Evolutionary conservation across 2,797 vertebrate species (phyloP).

Genomic region (Holocentrus rufus): DNA sequence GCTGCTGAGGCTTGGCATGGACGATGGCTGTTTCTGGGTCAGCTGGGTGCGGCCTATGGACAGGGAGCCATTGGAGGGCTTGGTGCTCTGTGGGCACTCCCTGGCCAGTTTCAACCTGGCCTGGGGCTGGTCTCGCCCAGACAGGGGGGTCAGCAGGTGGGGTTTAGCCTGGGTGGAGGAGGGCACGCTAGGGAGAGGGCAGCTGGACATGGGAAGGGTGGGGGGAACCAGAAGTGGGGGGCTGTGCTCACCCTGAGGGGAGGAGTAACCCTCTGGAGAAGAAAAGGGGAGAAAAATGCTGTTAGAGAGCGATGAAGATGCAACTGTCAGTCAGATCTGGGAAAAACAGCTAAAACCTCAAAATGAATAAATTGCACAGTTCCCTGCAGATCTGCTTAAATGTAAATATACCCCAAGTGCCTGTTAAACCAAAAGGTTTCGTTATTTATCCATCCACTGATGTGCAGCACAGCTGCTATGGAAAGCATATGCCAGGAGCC

Average conservation of each 20-base stretch:
- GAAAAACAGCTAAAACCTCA: too few relatives aligned
- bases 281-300: conserved; percentile 10
- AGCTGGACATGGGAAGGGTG: conserved; percentile 90
- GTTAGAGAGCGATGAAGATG: not conserved
- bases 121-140: conserved; percentile 84
- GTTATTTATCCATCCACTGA: conserved; percentile 15
- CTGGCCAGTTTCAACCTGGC: conserved; percentile 83
- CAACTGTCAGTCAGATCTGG: not conserved
- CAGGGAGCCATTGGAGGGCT: conserved; percentile 88
- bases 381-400: conserved; percentile 8
- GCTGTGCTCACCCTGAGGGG: conserved; percentile 91
- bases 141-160: conserved; percentile 88
- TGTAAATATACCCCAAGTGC: conserved; percentile 4
- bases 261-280: conserved; percentile 84
- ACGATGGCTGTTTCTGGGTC: conserved; percentile 82
- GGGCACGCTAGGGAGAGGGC: conserved; percentile 90
- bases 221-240: conserved; percentile 89
- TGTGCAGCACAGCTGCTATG: conserved; percentile 13
- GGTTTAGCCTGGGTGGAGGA: conserved; percentile 90
- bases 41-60: conserved; percentile 82
- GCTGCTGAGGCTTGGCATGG: conserved; percentile 80
- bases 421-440: conserved; percentile 25
- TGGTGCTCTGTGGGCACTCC: conserved; percentile 89
- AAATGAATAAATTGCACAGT: conserved; percentile 1
- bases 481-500: conserved; percentile 13